A percentile compares a stretch with the other conserved stretches of the same genome.
phyloP scores from a whole-genome alignment of 2,888 invertebrate species.

The Drosophila hamatofila region DNA sequence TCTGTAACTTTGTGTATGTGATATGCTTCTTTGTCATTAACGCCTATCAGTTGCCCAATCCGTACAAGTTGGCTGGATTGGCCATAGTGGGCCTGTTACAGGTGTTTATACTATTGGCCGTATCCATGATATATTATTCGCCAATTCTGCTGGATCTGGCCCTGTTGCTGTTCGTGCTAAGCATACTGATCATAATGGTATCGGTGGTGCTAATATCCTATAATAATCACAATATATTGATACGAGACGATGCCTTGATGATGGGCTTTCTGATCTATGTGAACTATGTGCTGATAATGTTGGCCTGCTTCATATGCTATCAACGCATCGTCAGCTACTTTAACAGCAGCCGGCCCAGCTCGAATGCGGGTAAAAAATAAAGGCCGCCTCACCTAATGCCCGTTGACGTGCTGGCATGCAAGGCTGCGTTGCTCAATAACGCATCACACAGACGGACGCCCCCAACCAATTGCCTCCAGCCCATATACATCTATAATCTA shows the following conservation, averaged over 20 bases:
- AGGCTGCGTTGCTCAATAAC: conserved; percentile 54
- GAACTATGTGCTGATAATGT: conserved; percentile 43
- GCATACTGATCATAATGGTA: conserved; percentile 29
- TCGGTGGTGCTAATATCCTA: conserved; percentile 43
- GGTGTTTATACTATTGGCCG: conserved; percentile 11
- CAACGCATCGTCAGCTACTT: conserved; percentile 23
- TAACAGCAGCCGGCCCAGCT: background rate
- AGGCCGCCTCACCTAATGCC: conserved; percentile 29
- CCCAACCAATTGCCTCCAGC: conserved; percentile 8
- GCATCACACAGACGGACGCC: conserved; percentile 23
- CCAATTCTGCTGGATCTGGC: conserved; percentile 22
- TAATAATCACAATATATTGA: conserved; percentile 29
- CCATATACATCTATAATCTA: conserved; percentile 11
- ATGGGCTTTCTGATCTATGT: conserved; percentile 48
- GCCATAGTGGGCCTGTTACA: conserved; percentile 34
- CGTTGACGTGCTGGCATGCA: conserved; percentile 59
- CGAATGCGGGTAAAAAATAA: conserved; percentile 6
- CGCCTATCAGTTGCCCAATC: conserved; percentile 33
- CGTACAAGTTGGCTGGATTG: conserved; percentile 22
- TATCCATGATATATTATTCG: conserved; percentile 2
- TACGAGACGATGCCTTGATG: conserved; percentile 33
- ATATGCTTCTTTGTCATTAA: conserved; percentile 29
- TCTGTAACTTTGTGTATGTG: conserved; percentile 14
- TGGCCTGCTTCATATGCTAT: conserved; percentile 41
- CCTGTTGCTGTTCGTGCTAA: conserved; percentile 21